Evolutionary conservation across 2,797 vertebrate species (phyloP).

Genomic region (Poecilia picta): DNA sequence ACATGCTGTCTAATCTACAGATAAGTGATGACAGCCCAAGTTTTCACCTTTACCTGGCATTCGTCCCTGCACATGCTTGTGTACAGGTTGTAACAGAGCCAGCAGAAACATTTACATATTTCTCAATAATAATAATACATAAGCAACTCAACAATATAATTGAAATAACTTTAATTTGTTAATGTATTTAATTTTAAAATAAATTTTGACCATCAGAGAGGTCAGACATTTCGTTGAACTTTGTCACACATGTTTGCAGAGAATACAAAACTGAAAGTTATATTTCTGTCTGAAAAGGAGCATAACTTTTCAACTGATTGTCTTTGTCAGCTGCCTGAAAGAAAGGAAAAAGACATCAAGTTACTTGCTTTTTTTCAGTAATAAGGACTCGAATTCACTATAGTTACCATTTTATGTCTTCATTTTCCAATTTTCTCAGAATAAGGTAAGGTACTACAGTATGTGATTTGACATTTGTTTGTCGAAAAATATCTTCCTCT

Average conservation of each 20-base stretch:
- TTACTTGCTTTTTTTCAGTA: background rate
- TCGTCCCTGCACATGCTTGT: background rate
- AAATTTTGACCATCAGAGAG: background rate
- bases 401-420: background rate
- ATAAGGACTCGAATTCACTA: background rate
- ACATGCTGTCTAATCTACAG: background rate
- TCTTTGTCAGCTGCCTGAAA: background rate
- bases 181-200: background rate
- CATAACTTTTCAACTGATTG: background rate
- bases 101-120: conserved; percentile 27
- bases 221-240: background rate
- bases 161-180: background rate
- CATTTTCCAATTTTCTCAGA: background rate
- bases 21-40: background rate
- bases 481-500: background rate
- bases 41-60: background rate
- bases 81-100: background rate
- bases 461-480: background rate
- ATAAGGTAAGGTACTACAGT: background rate
- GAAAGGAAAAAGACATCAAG: too few species aligned
- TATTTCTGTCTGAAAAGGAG: background rate
- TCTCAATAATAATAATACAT: background rate
- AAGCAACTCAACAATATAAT: background rate
- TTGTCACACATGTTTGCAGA: background rate
- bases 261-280: background rate